phyloP scores from a whole-genome alignment of 1,140 invertebrate species.

The Calosoma granatense region DNA sequence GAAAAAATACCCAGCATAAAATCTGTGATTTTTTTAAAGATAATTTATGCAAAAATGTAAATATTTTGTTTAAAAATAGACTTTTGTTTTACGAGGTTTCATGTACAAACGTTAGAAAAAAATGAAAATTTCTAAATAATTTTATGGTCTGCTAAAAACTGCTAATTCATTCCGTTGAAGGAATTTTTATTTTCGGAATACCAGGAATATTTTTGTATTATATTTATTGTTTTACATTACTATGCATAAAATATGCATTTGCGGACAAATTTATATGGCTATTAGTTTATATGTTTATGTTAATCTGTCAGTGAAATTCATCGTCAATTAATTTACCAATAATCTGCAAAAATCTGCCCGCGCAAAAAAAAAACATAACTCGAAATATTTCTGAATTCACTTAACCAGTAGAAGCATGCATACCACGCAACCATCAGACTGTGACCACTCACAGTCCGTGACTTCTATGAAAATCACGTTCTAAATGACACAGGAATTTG shows the following conservation, averaged over 20 bases:
- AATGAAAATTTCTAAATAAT: neutral
- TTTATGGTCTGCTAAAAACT: neutral
- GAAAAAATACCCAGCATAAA: too few species aligned
- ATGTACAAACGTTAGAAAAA: neutral
- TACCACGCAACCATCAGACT: constrained; percentile 3
- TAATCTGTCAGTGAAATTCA: too few species aligned
- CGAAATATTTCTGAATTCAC: neutral
- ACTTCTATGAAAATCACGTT: constrained; percentile 7
- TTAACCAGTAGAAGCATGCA: neutral
- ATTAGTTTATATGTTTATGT: too few species aligned
- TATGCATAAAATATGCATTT: too few species aligned
- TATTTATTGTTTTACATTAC: too few species aligned
- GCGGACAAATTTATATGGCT: too few species aligned
- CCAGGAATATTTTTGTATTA: too few species aligned
- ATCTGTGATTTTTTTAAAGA: too few species aligned
- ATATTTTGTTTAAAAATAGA: neutral
- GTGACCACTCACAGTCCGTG: neutral
- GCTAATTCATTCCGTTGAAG: neutral
- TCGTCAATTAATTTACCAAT: too few species aligned
- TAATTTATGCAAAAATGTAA: neutral
- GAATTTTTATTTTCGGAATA: neutral
- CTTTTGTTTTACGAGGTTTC: neutral
- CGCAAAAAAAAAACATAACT: too few species aligned
- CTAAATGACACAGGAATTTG: constrained; percentile 4
- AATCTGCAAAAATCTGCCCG: too few species aligned